Evolutionary conservation across 2,888 invertebrate genomes (phyloP), one percentile per base, ranked within the genome.

Genomic region (Empis stercorea): DNA sequence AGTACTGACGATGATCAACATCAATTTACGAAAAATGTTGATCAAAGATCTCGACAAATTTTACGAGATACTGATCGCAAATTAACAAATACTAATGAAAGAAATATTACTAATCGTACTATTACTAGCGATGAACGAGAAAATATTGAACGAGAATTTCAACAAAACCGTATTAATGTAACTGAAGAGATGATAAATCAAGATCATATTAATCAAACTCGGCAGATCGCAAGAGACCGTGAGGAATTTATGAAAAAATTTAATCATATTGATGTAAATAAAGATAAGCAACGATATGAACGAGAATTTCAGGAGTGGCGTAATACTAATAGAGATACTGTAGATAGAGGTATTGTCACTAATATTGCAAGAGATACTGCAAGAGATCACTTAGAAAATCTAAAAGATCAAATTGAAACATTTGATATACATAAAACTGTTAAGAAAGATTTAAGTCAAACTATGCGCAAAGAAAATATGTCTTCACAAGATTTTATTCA

Each of bases 341-440:
- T 32, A 13, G 38, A 43, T 36, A 34, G 16, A 23, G 10, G 36
- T 5, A 5, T 6, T 10, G 5, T 16, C 10, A 14, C 13, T n/a
- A 15, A 32, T 32, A 38, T 16, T 38, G 5, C n/a, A n/a, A n/a
- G 2, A 15, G 17, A 38, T 16, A 38, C 38, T 7, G 38, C 10
- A 5, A 38, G 11, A 30, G 17, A 16, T 20, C 16, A 32, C 9
- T 58, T 59, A 11, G 68, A 67, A 43, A 62, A 60, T 14, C 17
- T 48, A 16, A 49, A 30, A 39, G 46, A 52, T 40, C 49, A 51
- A 49, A 59, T 56, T 10, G 61, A 59, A 41, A 32, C 45, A 11
- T 42, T 55, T 17, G 47, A 48, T 2, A 41, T 32, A 2, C 54
- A 51, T 15, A 49, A 16, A 17, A 57, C 57, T 4, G 44, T 57